Evolutionary conservation across 2,797 vertebrate genomes (phyloP).

Genomic region (Sciurus carolinensis): DNA sequence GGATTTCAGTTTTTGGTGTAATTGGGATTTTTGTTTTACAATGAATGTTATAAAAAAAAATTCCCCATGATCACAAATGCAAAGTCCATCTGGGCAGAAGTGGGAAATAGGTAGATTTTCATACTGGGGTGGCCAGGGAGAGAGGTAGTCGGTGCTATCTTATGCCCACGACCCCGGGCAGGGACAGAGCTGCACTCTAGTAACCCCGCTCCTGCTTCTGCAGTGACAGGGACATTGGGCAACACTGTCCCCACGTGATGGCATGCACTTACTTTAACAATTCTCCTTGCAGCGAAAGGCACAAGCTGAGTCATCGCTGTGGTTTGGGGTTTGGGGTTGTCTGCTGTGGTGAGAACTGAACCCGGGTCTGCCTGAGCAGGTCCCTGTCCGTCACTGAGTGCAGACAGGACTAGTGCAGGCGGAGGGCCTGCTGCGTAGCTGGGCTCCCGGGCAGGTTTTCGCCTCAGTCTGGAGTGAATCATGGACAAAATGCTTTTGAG

Average conservation of each 20-base stretch:
- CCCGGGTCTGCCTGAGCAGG: not conserved
- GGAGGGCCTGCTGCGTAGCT: not conserved
- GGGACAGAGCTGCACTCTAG: not conserved
- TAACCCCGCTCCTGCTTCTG: constrained; percentile 59
- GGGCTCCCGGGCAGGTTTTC: not conserved
- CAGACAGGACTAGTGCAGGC: not conserved
- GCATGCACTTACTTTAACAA: not conserved
- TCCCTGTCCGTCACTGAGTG: not conserved
- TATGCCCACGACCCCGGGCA: not conserved
- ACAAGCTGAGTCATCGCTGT: not conserved
- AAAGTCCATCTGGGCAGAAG: not conserved
- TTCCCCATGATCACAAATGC: not conserved
- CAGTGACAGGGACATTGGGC: not conserved
- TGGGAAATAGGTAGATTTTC: not conserved
- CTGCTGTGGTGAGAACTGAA: not conserved
- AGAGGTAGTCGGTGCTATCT: not conserved
- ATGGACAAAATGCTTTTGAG: not conserved
- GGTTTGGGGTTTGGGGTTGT: not conserved
- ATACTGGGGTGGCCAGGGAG: not conserved
- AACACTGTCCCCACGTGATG: not conserved
- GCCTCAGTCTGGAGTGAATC: not conserved
- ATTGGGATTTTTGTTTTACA: not conserved
- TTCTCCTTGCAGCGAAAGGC: not conserved
- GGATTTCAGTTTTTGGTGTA: not conserved
- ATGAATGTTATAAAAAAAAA: not conserved